A percentile compares a stretch with the other conserved stretches of the same genome.
phyloP scores from a whole-genome alignment of 2,888 invertebrate genomes.

The Polydrusus tereticollis region DNA sequence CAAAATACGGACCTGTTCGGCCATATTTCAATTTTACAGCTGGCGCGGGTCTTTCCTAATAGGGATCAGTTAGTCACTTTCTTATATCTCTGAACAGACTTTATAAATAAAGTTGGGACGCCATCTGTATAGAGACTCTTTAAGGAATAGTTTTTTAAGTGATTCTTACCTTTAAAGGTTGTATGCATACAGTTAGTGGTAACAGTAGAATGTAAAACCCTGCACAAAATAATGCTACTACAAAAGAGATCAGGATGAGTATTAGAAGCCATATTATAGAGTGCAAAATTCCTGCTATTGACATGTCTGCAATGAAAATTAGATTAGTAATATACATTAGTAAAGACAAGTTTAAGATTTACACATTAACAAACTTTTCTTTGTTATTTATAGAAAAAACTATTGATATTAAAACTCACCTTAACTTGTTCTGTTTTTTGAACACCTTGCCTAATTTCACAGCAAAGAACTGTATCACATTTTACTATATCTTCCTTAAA shows the following conservation, averaged over 20 bases:
- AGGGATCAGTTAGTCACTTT: too few relatives aligned
- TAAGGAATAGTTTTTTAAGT: neutral
- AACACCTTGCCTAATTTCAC: neutral
- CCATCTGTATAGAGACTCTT: too few relatives aligned
- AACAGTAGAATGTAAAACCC: constrained; percentile 35
- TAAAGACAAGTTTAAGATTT: neutral
- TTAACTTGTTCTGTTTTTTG: neutral
- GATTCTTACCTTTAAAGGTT: constrained; percentile 23
- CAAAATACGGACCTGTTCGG: too few relatives aligned
- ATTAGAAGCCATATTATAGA: constrained; percentile 33
- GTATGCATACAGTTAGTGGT: constrained; percentile 37
- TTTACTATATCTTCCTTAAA: neutral
- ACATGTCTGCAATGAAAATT: constrained; percentile 2
- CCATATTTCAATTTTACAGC: too few relatives aligned
- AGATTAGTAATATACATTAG: neutral
- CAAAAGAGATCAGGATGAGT: constrained; percentile 32
- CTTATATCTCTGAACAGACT: too few relatives aligned
- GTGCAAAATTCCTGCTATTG: constrained; percentile 4
- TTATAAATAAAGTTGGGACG: too few relatives aligned
- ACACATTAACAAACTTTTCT: neutral
- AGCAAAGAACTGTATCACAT: neutral
- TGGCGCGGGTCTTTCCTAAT: too few relatives aligned
- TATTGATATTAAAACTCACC: neutral
- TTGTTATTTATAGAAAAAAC: neutral
- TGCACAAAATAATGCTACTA: constrained; percentile 34